phyloP scores from a whole-genome alignment of 2,888 invertebrate genomes.

The Hypena proboscidalis region DNA sequence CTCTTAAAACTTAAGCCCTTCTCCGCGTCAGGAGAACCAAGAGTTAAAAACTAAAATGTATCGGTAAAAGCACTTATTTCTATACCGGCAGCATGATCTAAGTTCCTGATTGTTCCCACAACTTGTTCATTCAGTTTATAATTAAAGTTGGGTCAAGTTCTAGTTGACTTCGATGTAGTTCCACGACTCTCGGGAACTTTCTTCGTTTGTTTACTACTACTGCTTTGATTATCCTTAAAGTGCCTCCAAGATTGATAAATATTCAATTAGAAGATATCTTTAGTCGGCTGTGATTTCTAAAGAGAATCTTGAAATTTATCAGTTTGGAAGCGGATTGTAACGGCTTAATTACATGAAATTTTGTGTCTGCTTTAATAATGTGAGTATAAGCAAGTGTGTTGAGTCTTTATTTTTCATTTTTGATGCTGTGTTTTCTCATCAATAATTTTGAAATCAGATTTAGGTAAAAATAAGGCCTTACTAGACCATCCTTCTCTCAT shows the following conservation, averaged over 20 bases:
- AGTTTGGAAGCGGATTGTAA: slow-evolving; percentile 11
- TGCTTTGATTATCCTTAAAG: slow-evolving; percentile 67
- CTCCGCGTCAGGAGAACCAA: background rate
- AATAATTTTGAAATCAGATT: too few relatives aligned
- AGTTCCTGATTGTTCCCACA: slow-evolving; percentile 69
- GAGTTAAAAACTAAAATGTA: slow-evolving; percentile 34
- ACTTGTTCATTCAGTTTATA: slow-evolving; percentile 78
- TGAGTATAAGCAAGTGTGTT: too few relatives aligned
- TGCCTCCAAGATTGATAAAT: slow-evolving; percentile 63
- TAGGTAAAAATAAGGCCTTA: too few relatives aligned
- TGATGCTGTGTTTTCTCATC: too few relatives aligned
- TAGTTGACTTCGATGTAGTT: slow-evolving; percentile 69
- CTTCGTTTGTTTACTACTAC: slow-evolving; percentile 72
- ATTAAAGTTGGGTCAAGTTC: slow-evolving; percentile 79
- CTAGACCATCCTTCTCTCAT: too few relatives aligned
- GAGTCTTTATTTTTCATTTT: too few relatives aligned
- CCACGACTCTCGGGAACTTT: slow-evolving; percentile 60
- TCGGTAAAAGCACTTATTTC: slow-evolving; percentile 48
- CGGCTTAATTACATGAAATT: slow-evolving; percentile 13
- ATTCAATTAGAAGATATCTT: slow-evolving; percentile 47
- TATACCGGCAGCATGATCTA: slow-evolving; percentile 61
- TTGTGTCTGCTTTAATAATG: too few relatives aligned
- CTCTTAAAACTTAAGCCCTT: background rate
- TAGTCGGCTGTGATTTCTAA: slow-evolving; percentile 14
- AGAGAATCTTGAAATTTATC: background rate